Evolutionary conservation across 2,113 vertebrate species (phyloP).

Genomic region (Brachypodius melanocephalos): DNA sequence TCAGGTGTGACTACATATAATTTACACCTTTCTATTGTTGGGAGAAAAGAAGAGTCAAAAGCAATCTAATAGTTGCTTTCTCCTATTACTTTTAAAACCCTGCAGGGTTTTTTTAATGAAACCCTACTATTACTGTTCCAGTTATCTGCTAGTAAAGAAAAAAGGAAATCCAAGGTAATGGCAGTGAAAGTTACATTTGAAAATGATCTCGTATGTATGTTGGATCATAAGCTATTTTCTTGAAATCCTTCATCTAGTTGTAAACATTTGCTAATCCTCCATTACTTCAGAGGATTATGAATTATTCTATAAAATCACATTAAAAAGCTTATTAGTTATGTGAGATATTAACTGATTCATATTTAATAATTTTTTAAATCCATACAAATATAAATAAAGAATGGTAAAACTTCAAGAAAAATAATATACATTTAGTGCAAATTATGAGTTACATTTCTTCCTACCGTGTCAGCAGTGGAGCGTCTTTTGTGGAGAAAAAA

Average conservation of each 20-base stretch:
- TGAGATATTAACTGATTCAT: conserved; percentile 74
- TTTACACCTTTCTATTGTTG: neutral
- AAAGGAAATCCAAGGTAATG: conserved; percentile 42
- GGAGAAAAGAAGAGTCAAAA: neutral
- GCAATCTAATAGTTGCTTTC: neutral
- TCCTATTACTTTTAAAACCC: conserved; percentile 26
- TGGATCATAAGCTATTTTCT: conserved; percentile 47
- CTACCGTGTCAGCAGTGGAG: conserved; percentile 74
- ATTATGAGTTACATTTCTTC: conserved; percentile 77
- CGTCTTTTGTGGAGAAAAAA: conserved; percentile 48
- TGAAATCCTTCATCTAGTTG: conserved; percentile 61
- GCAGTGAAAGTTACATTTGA: conserved; percentile 62
- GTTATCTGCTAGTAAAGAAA: conserved; percentile 47
- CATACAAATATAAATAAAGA: conserved; percentile 84
- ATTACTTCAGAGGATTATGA: conserved; percentile 62
- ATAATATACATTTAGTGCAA: conserved; percentile 84
- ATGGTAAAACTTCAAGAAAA: conserved; percentile 79
- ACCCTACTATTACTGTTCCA: conserved; percentile 30
- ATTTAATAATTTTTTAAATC: conserved; percentile 77
- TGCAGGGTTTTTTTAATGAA: neutral
- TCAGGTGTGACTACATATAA: neutral
- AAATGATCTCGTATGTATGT: neutral
- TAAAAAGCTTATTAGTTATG: conserved; percentile 77
- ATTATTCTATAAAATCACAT: conserved; percentile 79
- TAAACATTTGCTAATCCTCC: conserved; percentile 72